Evolutionary conservation across 2,888 invertebrate species (phyloP).

Genomic region (Drosophila longiperda): DNA sequence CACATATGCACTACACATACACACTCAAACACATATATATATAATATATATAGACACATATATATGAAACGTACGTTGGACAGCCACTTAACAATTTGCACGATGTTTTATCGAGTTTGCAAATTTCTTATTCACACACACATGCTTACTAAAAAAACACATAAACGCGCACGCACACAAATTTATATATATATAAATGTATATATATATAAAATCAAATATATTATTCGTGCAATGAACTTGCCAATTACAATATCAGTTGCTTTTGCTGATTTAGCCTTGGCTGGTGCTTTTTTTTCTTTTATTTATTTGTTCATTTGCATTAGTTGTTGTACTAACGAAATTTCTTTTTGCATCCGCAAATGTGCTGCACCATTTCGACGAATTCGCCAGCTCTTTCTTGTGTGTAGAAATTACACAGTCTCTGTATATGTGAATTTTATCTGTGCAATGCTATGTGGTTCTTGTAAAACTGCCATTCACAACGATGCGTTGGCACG

Average conservation of each 20-base stretch:
- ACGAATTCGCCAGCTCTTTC: conserved; percentile 39
- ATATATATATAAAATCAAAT: conserved; percentile 71
- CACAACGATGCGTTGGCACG: conserved; percentile 50
- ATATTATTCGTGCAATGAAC: conserved; percentile 79
- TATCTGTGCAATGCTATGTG: conserved; percentile 63
- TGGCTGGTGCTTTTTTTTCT: conserved; percentile 7
- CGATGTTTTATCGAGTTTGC: conserved; percentile 66
- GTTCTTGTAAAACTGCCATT: conserved; percentile 62
- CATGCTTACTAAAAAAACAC: conserved; percentile 36
- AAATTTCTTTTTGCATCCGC: conserved; percentile 37
- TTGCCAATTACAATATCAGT: conserved; percentile 69
- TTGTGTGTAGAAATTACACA: conserved; percentile 63
- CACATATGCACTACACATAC: conserved; percentile 6
- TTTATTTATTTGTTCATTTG: conserved; percentile 26
- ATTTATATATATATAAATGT: conserved; percentile 12
- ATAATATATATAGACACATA: conserved; percentile 8
- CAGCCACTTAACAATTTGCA: conserved; percentile 57
- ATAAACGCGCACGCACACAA: conserved; percentile 27
- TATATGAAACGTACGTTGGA: conserved; percentile 26
- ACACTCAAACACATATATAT: not conserved
- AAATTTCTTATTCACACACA: conserved; percentile 65
- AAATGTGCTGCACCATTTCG: conserved; percentile 37
- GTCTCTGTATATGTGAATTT: conserved; percentile 69
- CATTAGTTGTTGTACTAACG: conserved; percentile 11
- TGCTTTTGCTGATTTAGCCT: conserved; percentile 18